phyloP scores from a whole-genome alignment of 2,797 vertebrate genomes.

The Melanotaenia pygmaea region DNA sequence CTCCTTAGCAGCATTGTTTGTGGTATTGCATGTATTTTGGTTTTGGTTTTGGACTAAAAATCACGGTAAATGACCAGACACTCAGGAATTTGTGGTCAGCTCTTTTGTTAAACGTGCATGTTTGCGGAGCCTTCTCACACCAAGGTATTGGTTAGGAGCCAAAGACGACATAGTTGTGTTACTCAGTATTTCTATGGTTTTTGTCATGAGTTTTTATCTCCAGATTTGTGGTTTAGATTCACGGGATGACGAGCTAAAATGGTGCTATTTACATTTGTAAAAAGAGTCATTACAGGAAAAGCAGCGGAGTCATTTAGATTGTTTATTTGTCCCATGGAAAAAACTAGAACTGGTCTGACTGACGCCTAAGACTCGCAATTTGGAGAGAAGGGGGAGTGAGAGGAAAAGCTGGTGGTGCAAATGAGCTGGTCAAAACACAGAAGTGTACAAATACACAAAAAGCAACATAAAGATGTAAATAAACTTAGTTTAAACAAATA shows the following conservation, averaged over 20 bases:
- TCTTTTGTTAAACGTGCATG: constrained; percentile 49
- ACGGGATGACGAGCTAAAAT: background rate
- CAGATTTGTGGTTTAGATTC: constrained; percentile 44
- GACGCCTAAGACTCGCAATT: constrained; percentile 25
- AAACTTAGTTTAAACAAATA: background rate
- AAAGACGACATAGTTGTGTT: constrained; percentile 27
- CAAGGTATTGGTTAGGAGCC: constrained; percentile 21
- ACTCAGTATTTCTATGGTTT: constrained; percentile 48
- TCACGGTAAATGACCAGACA: constrained; percentile 34
- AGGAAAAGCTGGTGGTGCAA: constrained; percentile 6
- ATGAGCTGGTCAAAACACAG: background rate
- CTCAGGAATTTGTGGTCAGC: constrained; percentile 46
- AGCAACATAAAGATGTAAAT: background rate
- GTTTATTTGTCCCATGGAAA: constrained; percentile 58
- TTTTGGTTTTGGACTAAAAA: constrained; percentile 50
- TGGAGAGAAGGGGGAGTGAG: background rate
- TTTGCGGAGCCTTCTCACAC: constrained; percentile 52
- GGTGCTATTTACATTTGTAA: constrained; percentile 50
- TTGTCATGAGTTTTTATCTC: constrained; percentile 37
- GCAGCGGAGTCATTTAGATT: constrained; percentile 35
- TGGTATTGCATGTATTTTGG: constrained; percentile 36
- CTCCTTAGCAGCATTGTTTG: constrained; percentile 31
- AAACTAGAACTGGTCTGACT: constrained; percentile 40
- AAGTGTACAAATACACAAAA: background rate
- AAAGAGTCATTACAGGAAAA: constrained; percentile 28